These are phyloP conservation scores for Ferrisia virgata DNA, from an alignment of 2,888 invertebrate species.

Conservation along the genomic window DNA sequence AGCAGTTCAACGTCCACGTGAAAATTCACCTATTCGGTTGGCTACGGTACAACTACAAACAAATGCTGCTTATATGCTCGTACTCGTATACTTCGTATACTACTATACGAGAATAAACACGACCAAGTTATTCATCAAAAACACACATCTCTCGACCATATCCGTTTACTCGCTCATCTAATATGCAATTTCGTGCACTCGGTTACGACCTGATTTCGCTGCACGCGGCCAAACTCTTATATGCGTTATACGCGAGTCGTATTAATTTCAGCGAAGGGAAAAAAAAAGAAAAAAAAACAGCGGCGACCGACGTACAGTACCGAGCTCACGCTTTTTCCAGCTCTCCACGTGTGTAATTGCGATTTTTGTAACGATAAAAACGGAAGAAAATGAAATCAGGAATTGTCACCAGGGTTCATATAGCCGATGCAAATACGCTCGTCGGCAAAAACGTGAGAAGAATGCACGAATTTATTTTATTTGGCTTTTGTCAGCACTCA, in stretches of 20 bases:
- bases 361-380: conserved; percentile 32
- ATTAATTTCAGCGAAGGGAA: background rate
- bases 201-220: conserved; percentile 12
- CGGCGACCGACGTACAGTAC: background rate
- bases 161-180: background rate
- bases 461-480: conserved; percentile 28
- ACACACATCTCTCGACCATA: background rate
- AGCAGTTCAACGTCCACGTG: background rate
- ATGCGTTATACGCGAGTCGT: background rate
- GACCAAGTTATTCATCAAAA: background rate
- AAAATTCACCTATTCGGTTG: background rate
- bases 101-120: background rate
- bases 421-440: conserved; percentile 9
- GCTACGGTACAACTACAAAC: too few relatives aligned
- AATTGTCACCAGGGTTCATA: conserved; percentile 19
- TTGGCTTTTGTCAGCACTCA: conserved; percentile 13
- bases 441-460: conserved; percentile 24
- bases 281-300: too few relatives aligned
- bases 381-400: conserved; percentile 27
- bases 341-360: conserved; percentile 22
- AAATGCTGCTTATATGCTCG: too few relatives aligned
- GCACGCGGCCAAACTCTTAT: background rate
- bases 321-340: background rate
- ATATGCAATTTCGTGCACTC: conserved; percentile 24
- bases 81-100: too few relatives aligned